Percentiles rank a stretch among this genome's conserved stretches.
These are phyloP conservation scores for Diachrysia chrysitis DNA, from an alignment of 2,888 invertebrate species.

Conservation along the genomic window DNA sequence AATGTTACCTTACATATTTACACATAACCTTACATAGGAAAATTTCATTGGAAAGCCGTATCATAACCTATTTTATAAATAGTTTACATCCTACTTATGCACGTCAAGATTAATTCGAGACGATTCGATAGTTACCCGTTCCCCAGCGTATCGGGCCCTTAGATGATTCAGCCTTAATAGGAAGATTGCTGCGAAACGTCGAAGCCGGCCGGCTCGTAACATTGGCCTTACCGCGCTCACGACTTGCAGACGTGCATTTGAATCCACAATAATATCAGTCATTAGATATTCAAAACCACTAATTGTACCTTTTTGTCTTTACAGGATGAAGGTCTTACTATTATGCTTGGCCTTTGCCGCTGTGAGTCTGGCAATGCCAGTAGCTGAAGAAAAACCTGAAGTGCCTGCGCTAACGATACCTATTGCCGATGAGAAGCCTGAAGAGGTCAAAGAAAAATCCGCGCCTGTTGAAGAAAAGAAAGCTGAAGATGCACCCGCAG, in stretches of 20 bases:
- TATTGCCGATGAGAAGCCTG: constrained; percentile 22
- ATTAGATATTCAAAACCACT: constrained; percentile 73
- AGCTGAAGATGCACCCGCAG: constrained; percentile 63
- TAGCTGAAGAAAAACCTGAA: constrained; percentile 85
- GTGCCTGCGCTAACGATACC: constrained; percentile 63
- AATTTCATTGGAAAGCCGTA: constrained; percentile 64
- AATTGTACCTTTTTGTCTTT: constrained; percentile 76
- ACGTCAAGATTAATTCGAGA: constrained; percentile 75
- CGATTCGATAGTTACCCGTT: constrained; percentile 73
- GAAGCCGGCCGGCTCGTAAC: constrained; percentile 81
- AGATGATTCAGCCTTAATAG: constrained; percentile 84
- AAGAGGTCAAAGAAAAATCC: constrained; percentile 50
- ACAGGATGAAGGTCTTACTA: constrained; percentile 91
- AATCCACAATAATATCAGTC: constrained; percentile 65
- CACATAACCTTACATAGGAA: constrained; percentile 28
- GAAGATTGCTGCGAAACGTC: constrained; percentile 82
- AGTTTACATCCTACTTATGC: constrained; percentile 83
- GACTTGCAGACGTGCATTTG: constrained; percentile 79
- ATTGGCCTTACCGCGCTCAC: constrained; percentile 87
- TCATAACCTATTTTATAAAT: constrained; percentile 77
- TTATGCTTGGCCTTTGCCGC: constrained; percentile 89
- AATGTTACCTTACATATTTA: neutral
- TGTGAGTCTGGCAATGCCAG: constrained; percentile 90
- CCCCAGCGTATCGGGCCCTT: constrained; percentile 79
- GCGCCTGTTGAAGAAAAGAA: constrained; percentile 65